These are phyloP conservation scores for Cherax destructor DNA, from an alignment of 1,140 invertebrate genomes.

Conservation along the genomic window DNA sequence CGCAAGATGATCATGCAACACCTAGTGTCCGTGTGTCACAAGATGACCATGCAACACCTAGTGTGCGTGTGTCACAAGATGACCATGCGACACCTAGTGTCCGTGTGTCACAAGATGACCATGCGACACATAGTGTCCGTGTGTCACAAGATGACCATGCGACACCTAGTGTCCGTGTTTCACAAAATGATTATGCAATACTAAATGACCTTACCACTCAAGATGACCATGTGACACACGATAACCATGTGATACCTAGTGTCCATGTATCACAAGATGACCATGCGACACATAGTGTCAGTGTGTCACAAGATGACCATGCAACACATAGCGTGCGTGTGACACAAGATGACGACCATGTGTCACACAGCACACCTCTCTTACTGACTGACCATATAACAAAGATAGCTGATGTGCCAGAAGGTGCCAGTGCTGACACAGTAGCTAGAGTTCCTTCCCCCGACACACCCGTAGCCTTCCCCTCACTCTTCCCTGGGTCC, in stretches of 20 bases:
- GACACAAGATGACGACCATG: background rate
- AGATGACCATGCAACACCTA: too few species aligned
- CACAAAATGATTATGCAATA: too few species aligned
- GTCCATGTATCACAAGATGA: too few species aligned
- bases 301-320: background rate
- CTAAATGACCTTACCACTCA: too few species aligned
- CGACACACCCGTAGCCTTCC: conserved; percentile 2
- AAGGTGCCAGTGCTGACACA: background rate
- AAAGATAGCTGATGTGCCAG: background rate
- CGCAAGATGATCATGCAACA: background rate
- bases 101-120: background rate
- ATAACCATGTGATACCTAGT: too few species aligned
- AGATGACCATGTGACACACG: too few species aligned
- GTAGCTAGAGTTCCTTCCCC: background rate
- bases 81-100: background rate
- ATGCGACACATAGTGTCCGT: background rate
- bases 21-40: background rate
- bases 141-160: background rate
- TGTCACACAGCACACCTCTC: background rate
- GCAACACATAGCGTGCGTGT: background rate
- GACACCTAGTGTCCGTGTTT: background rate
- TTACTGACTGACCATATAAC: background rate
- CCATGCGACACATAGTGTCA: background rate
- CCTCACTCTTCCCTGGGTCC: background rate
- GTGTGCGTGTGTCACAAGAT: background rate